Evolutionary conservation across 2,797 vertebrate genomes (phyloP).

Genomic region (Ctenosaura bakeri): DNA sequence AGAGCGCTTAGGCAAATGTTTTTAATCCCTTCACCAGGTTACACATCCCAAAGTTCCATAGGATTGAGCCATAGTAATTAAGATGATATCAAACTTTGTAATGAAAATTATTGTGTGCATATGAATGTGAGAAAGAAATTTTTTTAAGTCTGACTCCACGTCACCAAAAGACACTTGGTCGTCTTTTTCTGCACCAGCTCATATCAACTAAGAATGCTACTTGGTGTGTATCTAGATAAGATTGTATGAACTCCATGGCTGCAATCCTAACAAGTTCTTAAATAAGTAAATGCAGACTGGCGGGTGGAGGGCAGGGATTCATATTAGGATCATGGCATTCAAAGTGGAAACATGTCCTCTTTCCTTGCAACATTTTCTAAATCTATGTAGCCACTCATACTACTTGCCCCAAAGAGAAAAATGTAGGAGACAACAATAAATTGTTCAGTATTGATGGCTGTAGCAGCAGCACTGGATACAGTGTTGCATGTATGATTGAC

Average conservation of each 20-base stretch:
- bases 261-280: not conserved
- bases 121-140: not conserved
- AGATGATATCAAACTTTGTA: no score
- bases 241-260: not conserved
- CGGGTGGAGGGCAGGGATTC: no score
- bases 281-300: not conserved
- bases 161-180: not conserved
- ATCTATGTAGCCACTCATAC: not conserved
- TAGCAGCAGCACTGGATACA: not conserved
- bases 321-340: not conserved
- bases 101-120: no score
- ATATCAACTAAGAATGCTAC: not conserved
- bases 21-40: no score
- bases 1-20: no score
- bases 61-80: no score
- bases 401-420: not conserved
- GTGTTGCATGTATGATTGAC: not conserved
- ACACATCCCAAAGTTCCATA: no score
- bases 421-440: not conserved
- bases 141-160: not conserved
- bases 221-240: not conserved
- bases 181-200: not conserved
- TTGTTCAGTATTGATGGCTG: not conserved
- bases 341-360: not conserved
- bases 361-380: not conserved